Conservation (phyloP, 1,140 invertebrate genomes). For the Charaxes varanes region DNA sequence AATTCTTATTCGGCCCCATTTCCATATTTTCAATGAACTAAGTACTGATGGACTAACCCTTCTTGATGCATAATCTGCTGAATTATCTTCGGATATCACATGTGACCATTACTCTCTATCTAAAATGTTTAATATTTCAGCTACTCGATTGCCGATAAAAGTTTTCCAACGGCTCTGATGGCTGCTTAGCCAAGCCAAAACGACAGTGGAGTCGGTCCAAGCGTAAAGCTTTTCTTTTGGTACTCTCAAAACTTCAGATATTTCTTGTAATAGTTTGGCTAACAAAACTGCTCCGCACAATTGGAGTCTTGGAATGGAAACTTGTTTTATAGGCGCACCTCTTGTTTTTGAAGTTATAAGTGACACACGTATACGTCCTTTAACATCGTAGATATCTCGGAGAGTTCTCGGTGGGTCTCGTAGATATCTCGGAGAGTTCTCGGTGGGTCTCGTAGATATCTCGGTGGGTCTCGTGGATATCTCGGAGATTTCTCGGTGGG, state of each 20-base stretch:
- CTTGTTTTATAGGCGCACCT: too few relatives aligned
- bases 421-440: too few relatives aligned
- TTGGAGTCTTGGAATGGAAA: too few relatives aligned
- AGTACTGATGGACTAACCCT: neutral
- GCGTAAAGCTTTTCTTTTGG: slow-evolving; percentile 9
- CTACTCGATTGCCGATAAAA: slow-evolving; percentile 18
- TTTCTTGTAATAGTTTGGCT: slow-evolving; percentile 9
- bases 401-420: too few relatives aligned
- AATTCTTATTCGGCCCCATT: too few relatives aligned
- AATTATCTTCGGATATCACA: slow-evolving; percentile 16
- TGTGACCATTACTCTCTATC: slow-evolving; percentile 16
- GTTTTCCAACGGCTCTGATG: neutral
- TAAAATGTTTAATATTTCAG: slow-evolving; percentile 12
- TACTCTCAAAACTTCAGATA: slow-evolving; percentile 8
- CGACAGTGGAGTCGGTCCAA: slow-evolving; percentile 18
- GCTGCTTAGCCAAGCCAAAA: slow-evolving; percentile 17
- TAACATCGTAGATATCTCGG: too few relatives aligned
- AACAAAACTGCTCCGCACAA: slow-evolving; percentile 17
- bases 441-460: too few relatives aligned
- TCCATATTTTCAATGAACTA: neutral
- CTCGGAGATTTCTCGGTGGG: too few relatives aligned
- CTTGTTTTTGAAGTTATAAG: too few relatives aligned
- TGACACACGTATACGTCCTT: too few relatives aligned
- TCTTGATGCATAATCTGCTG: slow-evolving; percentile 18
- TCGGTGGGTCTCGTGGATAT: too few relatives aligned